Conservation (phyloP, 2,888 invertebrate genomes). For the Sminthurinus aureus region DNA sequence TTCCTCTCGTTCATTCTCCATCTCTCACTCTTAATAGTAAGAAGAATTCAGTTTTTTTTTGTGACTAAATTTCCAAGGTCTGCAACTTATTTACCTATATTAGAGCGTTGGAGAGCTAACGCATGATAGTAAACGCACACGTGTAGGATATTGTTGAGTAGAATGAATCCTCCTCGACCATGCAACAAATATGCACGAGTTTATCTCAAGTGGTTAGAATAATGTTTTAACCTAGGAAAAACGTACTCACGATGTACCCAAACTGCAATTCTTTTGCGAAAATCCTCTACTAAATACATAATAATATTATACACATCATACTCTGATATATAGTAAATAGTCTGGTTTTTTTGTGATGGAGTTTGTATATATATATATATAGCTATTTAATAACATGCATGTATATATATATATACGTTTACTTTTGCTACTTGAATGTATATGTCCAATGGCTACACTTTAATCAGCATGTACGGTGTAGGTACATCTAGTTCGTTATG, state of each 20-base stretch:
- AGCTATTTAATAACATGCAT: neutral
- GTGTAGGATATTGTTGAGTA: no score
- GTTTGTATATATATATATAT: neutral
- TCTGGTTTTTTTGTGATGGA: no score
- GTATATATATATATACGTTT: no score
- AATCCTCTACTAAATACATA: no score
- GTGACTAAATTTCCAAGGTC: slow-evolving; percentile 44
- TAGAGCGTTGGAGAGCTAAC: no score
- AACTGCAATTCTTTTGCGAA: slow-evolving; percentile 10
- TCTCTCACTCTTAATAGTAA: slow-evolving; percentile 5
- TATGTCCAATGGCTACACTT: no score
- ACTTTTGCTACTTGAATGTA: no score
- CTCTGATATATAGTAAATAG: no score
- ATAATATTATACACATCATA: no score
- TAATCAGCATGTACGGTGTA: no score
- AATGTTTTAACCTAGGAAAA: neutral
- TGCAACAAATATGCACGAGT: neutral
- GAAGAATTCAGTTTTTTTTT: slow-evolving; percentile 20
- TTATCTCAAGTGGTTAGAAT: neutral
- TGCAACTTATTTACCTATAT: slow-evolving; percentile 36
- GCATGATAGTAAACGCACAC: slow-evolving; percentile 30
- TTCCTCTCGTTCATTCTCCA: no score
- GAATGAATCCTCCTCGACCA: slow-evolving; percentile 13
- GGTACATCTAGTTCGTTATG: no score
- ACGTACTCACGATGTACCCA: neutral